Evolutionary conservation across 2,797 vertebrate genomes (phyloP).

Genomic region (Galaxias olidus): DNA sequence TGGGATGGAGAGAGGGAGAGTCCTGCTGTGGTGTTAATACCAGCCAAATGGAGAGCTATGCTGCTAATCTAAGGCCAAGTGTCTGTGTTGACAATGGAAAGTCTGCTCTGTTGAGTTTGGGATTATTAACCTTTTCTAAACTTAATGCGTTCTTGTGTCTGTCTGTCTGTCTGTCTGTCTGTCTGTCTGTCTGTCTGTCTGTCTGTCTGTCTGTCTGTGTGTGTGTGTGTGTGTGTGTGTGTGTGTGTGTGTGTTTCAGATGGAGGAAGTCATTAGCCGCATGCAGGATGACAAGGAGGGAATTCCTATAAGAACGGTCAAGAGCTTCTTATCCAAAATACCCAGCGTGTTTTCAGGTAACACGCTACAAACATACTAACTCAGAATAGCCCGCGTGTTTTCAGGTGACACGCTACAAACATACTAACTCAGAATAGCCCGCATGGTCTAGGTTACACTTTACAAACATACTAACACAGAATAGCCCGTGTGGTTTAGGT

Average conservation of each 20-base stretch:
- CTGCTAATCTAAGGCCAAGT: no score
- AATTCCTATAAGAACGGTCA: slow-evolving; percentile 85
- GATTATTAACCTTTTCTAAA: no score
- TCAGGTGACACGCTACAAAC: slow-evolving; percentile 72
- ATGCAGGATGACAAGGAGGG: slow-evolving; percentile 88
- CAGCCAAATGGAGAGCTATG: no score
- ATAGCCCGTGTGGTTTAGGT: slow-evolving; percentile 88
- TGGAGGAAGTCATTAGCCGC: slow-evolving; percentile 85
- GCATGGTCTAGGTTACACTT: slow-evolving; percentile 82
- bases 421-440: slow-evolving; percentile 75
- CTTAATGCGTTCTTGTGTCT: no score
- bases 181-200: no score
- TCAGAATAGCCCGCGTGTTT: slow-evolving; percentile 87
- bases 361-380: slow-evolving; percentile 25
- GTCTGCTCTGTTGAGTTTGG: no score
- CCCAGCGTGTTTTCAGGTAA: slow-evolving; percentile 87
- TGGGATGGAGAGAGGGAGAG: no score
- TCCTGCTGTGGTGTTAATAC: no score
- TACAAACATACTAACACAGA: slow-evolving; percentile 51
- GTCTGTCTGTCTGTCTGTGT: slow-evolving; percentile 6
- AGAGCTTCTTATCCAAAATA: slow-evolving; percentile 88
- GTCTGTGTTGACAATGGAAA: no score
- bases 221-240: no score
- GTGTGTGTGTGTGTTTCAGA: slow-evolving; percentile 58
- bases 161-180: slow-evolving; percentile 6